Conservation (phyloP, 2,113 vertebrate species). For the Prietella phreatophila region DNA sequence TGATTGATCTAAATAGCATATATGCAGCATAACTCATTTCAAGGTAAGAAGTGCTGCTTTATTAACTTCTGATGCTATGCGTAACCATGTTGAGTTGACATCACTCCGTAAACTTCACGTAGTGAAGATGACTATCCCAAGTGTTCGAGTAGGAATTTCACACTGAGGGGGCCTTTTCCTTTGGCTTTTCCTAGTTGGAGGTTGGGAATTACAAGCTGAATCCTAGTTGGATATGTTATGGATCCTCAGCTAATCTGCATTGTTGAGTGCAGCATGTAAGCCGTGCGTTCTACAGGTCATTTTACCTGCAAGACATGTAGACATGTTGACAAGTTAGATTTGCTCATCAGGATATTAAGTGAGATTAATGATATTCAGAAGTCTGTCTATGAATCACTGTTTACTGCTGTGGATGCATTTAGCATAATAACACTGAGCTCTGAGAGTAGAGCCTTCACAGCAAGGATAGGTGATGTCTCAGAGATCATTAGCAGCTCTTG, state of each 20-base stretch:
- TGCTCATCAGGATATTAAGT: slow-evolving; percentile 14
- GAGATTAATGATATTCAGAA: slow-evolving; percentile 17
- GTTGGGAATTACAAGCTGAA: not conserved
- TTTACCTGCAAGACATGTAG: not conserved
- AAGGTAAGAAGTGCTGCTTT: not conserved
- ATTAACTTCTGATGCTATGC: not conserved
- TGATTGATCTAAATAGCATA: not conserved
- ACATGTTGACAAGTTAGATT: not conserved
- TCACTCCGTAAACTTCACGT: not conserved
- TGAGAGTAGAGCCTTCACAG: slow-evolving; percentile 15
- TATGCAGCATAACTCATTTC: not conserved
- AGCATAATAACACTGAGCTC: slow-evolving; percentile 16
- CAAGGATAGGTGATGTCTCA: not conserved
- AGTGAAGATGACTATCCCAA: not conserved
- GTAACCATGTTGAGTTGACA: not conserved
- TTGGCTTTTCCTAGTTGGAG: not conserved
- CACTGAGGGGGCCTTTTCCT: too few relatives aligned
- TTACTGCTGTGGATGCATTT: slow-evolving; percentile 11
- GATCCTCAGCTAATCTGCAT: not conserved
- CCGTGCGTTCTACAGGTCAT: not conserved
- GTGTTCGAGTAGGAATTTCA: not conserved
- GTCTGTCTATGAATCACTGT: slow-evolving; percentile 1
- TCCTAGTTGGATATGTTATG: not conserved
- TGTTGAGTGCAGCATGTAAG: not conserved
- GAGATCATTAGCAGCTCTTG: slow-evolving; percentile 14